These are phyloP conservation scores for Sebastes itinus DNA, from an alignment of 2,797 vertebrate species.

Conservation along the genomic window DNA sequence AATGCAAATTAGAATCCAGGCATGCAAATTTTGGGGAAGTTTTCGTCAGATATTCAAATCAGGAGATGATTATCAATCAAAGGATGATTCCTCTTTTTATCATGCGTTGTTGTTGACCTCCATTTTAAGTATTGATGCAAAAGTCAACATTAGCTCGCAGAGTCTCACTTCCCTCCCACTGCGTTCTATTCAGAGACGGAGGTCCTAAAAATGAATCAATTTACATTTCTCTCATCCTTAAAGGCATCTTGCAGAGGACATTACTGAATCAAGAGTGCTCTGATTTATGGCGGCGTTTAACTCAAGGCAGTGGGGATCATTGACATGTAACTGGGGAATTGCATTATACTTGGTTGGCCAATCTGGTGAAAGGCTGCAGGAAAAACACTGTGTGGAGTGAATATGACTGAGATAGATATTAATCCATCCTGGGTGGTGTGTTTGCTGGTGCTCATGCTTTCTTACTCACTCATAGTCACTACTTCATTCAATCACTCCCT, in stretches of 20 bases:
- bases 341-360: constrained; percentile 50
- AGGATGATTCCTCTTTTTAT: not conserved
- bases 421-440: constrained; percentile 6
- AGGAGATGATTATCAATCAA: not conserved
- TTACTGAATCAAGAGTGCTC: constrained; percentile 21
- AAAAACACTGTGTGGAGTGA: not conserved
- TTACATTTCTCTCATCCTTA: constrained; percentile 42
- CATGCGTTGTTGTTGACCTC: not conserved
- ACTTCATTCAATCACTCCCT: not conserved
- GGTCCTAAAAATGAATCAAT: constrained; percentile 16
- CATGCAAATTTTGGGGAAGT: not conserved
- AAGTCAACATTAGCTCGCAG: not conserved
- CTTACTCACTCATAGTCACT: not conserved
- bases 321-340: constrained; percentile 46
- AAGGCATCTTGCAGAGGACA: constrained; percentile 18
- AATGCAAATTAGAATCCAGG: not conserved
- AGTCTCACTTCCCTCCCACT: not conserved
- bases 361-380: constrained; percentile 46
- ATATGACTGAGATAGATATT: constrained; percentile 22
- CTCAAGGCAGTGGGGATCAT: constrained; percentile 39
- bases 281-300: constrained; percentile 56
- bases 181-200: not conserved
- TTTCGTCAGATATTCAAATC: not conserved
- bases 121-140: constrained; percentile 6
- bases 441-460: not conserved